phyloP scores from a whole-genome alignment of 1,140 invertebrate species.

The Uloborus diversus region DNA sequence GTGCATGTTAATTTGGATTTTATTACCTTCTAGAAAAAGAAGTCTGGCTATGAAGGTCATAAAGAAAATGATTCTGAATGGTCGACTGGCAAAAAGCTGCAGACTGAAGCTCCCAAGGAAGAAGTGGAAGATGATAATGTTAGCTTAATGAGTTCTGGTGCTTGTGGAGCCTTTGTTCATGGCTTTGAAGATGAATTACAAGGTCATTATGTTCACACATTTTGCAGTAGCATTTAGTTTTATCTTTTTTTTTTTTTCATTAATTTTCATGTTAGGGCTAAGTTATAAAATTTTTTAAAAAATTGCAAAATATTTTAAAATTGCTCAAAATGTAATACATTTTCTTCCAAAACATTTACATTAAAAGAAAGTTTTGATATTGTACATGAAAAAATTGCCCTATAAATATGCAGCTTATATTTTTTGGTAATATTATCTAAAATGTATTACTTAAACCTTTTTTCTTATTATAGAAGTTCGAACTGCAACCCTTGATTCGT shows the following conservation, averaged over 20 bases:
- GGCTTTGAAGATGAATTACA: conserved; percentile 98
- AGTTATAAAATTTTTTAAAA: no score
- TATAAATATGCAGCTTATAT: no score
- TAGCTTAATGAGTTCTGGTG: conserved; percentile 88
- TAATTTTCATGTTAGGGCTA: no score
- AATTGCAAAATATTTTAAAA: no score
- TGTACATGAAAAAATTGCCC: no score
- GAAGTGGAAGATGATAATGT: conserved; percentile 79
- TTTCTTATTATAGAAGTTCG: conserved; percentile 78
- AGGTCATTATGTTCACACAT: conserved; percentile 68
- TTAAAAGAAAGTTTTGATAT: no score
- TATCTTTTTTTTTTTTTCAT: not conserved
- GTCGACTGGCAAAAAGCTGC: conserved; percentile 91
- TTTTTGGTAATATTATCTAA: no score
- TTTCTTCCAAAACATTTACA: no score
- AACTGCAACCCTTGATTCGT: conserved; percentile 91
- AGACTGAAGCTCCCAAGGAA: conserved; percentile 86
- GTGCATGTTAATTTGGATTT: no score
- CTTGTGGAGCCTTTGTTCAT: conserved; percentile 98
- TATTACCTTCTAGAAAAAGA: conserved; percentile 56
- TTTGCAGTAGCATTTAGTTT: no score
- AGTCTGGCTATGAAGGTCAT: conserved; percentile 83
- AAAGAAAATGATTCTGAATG: conserved; percentile 87
- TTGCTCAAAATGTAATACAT: no score
- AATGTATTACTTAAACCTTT: no score